Base-by-base conservation (phyloP, 2,113 vertebrate genomes). In the Coptodon rendalli region DNA sequence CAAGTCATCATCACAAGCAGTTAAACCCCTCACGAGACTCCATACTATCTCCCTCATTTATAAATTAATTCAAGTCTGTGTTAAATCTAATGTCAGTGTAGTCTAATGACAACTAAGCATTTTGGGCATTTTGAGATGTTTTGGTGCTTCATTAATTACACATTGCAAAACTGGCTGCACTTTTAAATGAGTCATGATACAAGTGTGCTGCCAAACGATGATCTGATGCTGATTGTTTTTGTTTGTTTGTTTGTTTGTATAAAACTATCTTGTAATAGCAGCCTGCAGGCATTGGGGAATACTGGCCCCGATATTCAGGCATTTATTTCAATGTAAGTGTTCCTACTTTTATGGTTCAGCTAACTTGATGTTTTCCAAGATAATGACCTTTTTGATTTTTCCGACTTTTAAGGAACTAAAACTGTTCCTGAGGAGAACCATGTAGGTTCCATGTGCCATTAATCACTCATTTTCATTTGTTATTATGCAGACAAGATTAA, bases 261-360 rank as follows among this genome's bases (percentile, higher is more conserved):
- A 24, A 43, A 71, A 40, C 22, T 45, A 27, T 45, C 13, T 17
- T 45, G 34, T 40, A 40, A 71, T 0, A 71, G 13, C 36, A 71
- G 38, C 66, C 38, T 24, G 12, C 38, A 24, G n/a, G 36, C 36
- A 14, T 8, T 9, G 4, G 9, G 40, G 9, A 48, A 48, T 0
- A 48, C 24, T 48, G 40, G 40, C 9, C 40, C 40, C 14, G 17
- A 10, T 76, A 17, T 11, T 7, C 24, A 0, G 40, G 24, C 13
- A 27, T 76, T 76, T 48, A 29, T 29, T 11, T 48, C 24, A 27
- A 0, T 17, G 40, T 5, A 76, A 76, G 40, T 5, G 40, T 27
- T 76, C 14, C 43, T 29, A 6, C 43, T 76, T 48, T 76, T 0
- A 29, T 76, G 40, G 43, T 17, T 76, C 13, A 29, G 40, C 40